Percentiles rank a stretch among this genome's conserved stretches.
phyloP scores from a whole-genome alignment of 2,888 invertebrate species.

The Tachina lurida region DNA sequence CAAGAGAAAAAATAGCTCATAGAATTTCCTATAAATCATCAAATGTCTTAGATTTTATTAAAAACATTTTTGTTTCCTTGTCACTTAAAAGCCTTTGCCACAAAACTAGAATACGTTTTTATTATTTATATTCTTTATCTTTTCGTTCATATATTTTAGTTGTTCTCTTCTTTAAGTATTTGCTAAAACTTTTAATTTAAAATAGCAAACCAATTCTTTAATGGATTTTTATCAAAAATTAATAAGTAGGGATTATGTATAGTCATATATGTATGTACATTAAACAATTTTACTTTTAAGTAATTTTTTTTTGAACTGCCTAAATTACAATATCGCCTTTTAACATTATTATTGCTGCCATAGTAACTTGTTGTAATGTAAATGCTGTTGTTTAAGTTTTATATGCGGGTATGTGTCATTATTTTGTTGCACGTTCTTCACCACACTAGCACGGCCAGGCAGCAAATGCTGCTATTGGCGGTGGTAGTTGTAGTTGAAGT shows the following conservation, averaged over 20 bases:
- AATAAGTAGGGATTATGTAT: not conserved
- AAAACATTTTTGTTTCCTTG: too few species aligned
- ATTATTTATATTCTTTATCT: too few species aligned
- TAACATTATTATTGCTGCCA: constrained; percentile 33
- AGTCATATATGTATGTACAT: constrained; percentile 8
- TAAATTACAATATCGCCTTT: constrained; percentile 39
- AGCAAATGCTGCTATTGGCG: constrained; percentile 40
- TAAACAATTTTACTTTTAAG: not conserved
- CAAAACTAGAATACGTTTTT: too few species aligned
- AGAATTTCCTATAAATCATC: too few species aligned
- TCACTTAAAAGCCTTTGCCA: too few species aligned
- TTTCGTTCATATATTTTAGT: too few species aligned
- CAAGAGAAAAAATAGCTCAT: too few species aligned
- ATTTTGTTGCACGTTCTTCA: constrained; percentile 71
- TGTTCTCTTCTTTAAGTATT: too few species aligned
- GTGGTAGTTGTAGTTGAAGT: constrained; percentile 22
- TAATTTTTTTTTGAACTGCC: constrained; percentile 7
- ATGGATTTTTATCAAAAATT: not conserved
- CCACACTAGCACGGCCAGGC: too few species aligned
- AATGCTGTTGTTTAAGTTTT: constrained; percentile 1
- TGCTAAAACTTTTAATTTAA: not conserved
- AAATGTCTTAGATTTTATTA: too few species aligned
- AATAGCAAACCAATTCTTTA: not conserved
- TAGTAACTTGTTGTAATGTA: constrained; percentile 57
- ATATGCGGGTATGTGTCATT: constrained; percentile 58